phyloP scores from a whole-genome alignment of 2,113 vertebrate species.

The Oxygymnocypris stewartii region DNA sequence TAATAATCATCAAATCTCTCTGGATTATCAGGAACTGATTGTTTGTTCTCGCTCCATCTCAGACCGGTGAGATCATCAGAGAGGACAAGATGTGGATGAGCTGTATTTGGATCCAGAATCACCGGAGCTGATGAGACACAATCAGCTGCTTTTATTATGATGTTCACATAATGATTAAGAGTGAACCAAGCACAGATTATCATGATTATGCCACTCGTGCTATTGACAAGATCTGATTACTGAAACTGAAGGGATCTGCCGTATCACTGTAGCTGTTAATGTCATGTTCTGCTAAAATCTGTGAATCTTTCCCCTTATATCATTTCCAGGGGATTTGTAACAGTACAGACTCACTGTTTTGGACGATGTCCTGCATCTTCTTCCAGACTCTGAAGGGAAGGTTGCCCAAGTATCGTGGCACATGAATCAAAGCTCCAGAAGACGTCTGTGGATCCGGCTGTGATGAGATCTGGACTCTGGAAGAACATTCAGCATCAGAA shows the following conservation, averaged over 20 bases:
- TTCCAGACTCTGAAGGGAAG: not conserved
- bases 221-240: too few relatives aligned
- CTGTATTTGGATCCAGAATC: not conserved
- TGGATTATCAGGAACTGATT: not conserved
- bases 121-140: too few relatives aligned
- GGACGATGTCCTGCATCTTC: constrained; percentile 22
- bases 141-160: too few relatives aligned
- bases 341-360: not conserved
- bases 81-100: not conserved
- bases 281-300: not conserved
- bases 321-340: not conserved
- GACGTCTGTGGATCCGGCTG: not conserved
- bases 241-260: too few relatives aligned
- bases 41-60: not conserved
- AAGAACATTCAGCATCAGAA: not conserved
- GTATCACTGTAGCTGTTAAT: too few relatives aligned
- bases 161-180: too few relatives aligned
- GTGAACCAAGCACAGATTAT: too few relatives aligned
- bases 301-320: not conserved
- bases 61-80: not conserved
- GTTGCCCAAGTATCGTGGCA: not conserved
- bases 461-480: constrained; percentile 14
- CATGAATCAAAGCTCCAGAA: constrained; percentile 21
- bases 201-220: too few relatives aligned
- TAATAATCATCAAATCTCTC: not conserved